Percentiles rank a stretch among this genome's conserved stretches.
Conservation (phyloP, 1,140 invertebrate species). For the Pseudachorutes palmiensis region DNA sequence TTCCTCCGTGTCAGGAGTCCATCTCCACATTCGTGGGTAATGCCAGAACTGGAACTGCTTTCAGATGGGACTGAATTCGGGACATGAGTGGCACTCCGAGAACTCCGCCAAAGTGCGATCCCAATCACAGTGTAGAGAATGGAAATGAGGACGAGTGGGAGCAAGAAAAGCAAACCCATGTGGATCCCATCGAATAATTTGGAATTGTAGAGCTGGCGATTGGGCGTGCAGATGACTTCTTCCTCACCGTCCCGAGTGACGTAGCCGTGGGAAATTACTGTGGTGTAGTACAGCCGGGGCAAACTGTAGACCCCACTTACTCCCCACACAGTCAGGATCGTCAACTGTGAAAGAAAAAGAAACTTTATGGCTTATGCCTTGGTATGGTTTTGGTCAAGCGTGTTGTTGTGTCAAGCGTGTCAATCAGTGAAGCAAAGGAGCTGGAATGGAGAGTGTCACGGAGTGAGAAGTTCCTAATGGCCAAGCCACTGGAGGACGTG, state of each 20-base stretch:
- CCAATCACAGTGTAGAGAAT: conserved; percentile 64
- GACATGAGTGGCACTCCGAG: conserved; percentile 40
- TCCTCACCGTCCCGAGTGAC: conserved; percentile 47
- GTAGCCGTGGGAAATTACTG: conserved; percentile 50
- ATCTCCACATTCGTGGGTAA: too few relatives aligned
- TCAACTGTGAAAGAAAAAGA: conserved; percentile 47
- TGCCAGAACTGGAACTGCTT: too few relatives aligned
- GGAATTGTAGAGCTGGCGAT: conserved; percentile 64
- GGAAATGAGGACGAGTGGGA: conserved; percentile 63
- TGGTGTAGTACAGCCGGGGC: conserved; percentile 65
- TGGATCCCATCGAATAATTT: conserved; percentile 65
- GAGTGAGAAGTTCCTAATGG: too few relatives aligned
- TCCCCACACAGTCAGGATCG: conserved; percentile 65
- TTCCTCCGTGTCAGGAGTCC: conserved; percentile 8
- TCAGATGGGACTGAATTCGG: conserved; percentile 34
- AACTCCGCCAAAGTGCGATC: conserved; percentile 61
- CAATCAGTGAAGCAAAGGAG: too few relatives aligned
- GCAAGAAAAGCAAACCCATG: conserved; percentile 62
- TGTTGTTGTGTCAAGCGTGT: background rate
- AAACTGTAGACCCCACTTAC: conserved; percentile 64
- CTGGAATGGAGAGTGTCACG: too few relatives aligned
- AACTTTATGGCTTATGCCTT: background rate
- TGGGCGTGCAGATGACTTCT: conserved; percentile 64
- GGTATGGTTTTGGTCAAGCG: background rate
- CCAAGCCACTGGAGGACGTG: too few relatives aligned